Evolutionary conservation across 1,140 invertebrate genomes (phyloP).

Genomic region (Drosophila nasuta): DNA sequence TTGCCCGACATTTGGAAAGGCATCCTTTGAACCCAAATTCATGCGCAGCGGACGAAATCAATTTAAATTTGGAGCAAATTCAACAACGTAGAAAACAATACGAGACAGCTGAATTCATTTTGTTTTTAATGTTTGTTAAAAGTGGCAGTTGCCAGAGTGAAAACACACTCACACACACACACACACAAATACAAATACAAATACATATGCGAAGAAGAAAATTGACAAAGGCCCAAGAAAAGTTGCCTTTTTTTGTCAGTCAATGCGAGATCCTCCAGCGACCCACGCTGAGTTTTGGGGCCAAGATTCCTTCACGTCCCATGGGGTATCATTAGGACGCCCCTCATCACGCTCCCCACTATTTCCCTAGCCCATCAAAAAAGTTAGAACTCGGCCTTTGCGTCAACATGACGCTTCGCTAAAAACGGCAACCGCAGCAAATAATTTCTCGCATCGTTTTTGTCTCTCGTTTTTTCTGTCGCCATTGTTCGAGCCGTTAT

Average conservation of each 20-base stretch:
- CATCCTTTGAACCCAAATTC: constrained; percentile 47
- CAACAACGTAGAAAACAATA: constrained; percentile 49
- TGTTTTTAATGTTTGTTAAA: constrained; percentile 50
- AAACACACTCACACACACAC: constrained; percentile 11
- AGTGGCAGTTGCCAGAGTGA: constrained; percentile 24
- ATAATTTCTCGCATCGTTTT: constrained; percentile 67
- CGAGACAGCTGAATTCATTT: constrained; percentile 46
- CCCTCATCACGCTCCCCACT: constrained; percentile 9
- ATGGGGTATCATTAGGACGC: constrained; percentile 59
- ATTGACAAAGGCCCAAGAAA: constrained; percentile 58
- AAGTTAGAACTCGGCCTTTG: constrained; percentile 24
- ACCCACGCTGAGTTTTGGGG: constrained; percentile 39
- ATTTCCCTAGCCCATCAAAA: background rate
- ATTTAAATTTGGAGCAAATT: constrained; percentile 58
- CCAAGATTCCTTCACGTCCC: constrained; percentile 55
- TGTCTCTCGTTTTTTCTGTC: constrained; percentile 23
- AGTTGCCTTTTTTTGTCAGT: constrained; percentile 55
- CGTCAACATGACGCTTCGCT: constrained; percentile 41
- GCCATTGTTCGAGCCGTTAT: constrained; percentile 50
- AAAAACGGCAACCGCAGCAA: constrained; percentile 62
- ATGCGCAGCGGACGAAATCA: constrained; percentile 33
- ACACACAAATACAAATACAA: no score
- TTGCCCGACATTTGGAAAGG: constrained; percentile 9
- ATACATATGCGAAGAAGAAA: constrained; percentile 25
- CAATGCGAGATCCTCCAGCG: constrained; percentile 17